phyloP scores from a whole-genome alignment of 2,797 vertebrate genomes.

The Otolemur crassicaudatus region DNA sequence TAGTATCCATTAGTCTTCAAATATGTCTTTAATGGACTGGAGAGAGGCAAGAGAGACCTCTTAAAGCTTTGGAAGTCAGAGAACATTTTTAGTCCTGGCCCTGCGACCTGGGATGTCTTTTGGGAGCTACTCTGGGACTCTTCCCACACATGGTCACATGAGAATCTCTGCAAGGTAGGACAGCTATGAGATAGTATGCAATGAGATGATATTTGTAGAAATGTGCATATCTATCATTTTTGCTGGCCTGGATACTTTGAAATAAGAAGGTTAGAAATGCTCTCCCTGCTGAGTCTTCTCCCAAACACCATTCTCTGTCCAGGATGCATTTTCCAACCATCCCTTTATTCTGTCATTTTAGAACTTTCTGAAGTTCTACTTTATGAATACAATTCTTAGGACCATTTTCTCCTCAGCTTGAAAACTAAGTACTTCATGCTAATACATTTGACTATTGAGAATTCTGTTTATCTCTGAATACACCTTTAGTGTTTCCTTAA shows the following conservation, averaged over 20 bases:
- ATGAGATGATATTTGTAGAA: conserved; percentile 14
- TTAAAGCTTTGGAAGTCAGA: conserved; percentile 37
- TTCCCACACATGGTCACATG: background rate
- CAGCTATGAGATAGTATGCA: background rate
- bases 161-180: background rate
- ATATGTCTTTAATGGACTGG: background rate
- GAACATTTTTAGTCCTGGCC: background rate
- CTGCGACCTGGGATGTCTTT: background rate
- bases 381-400: background rate
- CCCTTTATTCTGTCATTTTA: background rate
- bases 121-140: background rate
- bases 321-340: background rate
- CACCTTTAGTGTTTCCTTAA: conserved; percentile 2
- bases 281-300: background rate
- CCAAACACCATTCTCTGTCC: background rate
- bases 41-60: background rate
- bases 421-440: background rate
- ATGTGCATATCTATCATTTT: conserved; percentile 26
- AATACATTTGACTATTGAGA: background rate
- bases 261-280: conserved; percentile 4
- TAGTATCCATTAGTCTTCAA: background rate
- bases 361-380: background rate
- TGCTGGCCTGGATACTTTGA: background rate
- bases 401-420: background rate
- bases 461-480: background rate